phyloP scores from a whole-genome alignment of 2,797 vertebrate genomes.

The Phataginus tricuspis region DNA sequence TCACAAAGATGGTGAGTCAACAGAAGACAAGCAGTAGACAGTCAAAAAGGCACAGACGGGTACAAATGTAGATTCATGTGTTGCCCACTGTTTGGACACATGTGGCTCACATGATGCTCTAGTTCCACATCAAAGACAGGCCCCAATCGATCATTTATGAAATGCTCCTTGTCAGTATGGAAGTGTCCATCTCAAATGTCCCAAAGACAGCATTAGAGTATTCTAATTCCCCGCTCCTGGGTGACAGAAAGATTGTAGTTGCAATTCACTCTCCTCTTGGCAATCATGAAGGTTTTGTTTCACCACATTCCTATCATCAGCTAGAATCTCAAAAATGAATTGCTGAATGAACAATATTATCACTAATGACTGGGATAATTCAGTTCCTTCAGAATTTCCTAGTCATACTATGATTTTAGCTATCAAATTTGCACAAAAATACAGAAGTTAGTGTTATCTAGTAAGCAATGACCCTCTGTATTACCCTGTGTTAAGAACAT shows the following conservation, averaged over 20 bases:
- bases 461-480: background rate
- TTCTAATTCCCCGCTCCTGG: background rate
- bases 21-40: background rate
- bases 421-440: background rate
- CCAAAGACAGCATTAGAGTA: background rate
- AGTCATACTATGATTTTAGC: background rate
- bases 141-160: background rate
- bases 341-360: background rate
- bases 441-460: background rate
- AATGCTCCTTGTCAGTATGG: background rate
- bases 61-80: fast-evolving
- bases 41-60: background rate
- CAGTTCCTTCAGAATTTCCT: background rate
- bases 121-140: background rate
- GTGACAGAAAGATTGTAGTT: background rate
- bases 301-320: background rate
- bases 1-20: background rate
- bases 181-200: background rate
- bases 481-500: background rate
- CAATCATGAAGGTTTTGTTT: background rate
- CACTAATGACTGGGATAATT: background rate
- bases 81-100: background rate
- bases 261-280: background rate
- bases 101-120: background rate
- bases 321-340: background rate